phyloP scores from a whole-genome alignment of 2,888 invertebrate genomes.

The Andrena chrysosceles region DNA sequence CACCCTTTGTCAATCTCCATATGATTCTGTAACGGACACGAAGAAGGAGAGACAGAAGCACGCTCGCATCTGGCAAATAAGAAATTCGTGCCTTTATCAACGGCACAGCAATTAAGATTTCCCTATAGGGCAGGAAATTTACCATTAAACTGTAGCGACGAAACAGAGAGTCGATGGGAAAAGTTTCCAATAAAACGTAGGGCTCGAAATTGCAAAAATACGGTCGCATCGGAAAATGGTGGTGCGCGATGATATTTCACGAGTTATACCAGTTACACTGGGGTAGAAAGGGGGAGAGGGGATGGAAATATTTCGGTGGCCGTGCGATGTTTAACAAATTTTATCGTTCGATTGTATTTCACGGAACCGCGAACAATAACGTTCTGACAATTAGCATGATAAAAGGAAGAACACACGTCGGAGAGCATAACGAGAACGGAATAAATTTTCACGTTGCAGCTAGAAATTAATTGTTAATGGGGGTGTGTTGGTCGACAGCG shows the following conservation, averaged over 20 bases:
- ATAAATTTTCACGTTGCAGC: conserved; percentile 52
- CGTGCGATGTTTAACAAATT: conserved; percentile 60
- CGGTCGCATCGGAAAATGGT: conserved; percentile 21
- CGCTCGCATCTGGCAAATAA: not conserved
- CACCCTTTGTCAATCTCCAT: conserved; percentile 74
- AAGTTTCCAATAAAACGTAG: conserved; percentile 11
- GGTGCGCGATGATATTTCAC: conserved; percentile 45
- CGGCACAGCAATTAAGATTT: no score
- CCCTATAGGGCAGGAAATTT: no score
- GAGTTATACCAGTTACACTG: not conserved
- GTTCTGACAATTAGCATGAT: conserved; percentile 64
- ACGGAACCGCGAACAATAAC: conserved; percentile 57
- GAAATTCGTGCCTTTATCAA: not conserved
- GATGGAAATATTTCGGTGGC: conserved; percentile 51
- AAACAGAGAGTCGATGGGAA: not conserved
- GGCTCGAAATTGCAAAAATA: conserved; percentile 33
- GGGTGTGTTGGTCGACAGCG: conserved; percentile 10
- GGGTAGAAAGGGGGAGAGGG: not conserved
- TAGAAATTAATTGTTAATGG: conserved; percentile 42
- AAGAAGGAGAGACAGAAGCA: not conserved
- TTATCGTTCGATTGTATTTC: conserved; percentile 60
- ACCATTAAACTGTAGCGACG: not conserved
- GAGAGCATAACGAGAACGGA: conserved; percentile 64
- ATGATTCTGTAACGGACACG: conserved; percentile 37
- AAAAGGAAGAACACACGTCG: conserved; percentile 60